phyloP scores from a whole-genome alignment of 2,888 invertebrate species.

The Drosophila ustulata region DNA sequence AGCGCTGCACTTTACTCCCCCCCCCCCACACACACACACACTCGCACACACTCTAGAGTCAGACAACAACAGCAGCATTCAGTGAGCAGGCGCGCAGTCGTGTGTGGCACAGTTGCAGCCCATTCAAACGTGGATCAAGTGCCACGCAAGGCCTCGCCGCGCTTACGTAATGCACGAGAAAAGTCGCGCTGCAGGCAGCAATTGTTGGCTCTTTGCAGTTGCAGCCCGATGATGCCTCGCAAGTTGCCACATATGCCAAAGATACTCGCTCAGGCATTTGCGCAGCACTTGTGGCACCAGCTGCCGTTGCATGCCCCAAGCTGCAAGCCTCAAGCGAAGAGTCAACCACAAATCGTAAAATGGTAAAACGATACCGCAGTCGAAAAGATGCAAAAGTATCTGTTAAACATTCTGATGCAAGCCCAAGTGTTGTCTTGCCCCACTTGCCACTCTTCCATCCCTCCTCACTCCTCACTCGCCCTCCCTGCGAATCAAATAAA shows the following conservation, averaged over 20 bases:
- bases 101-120: constrained; percentile 66
- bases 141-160: constrained; percentile 36
- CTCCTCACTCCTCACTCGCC: not conserved
- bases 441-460: not conserved
- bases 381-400: constrained; percentile 27
- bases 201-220: constrained; percentile 18
- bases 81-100: constrained; percentile 35
- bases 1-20: constrained; percentile 67
- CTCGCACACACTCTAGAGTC: constrained; percentile 7
- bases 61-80: constrained; percentile 31
- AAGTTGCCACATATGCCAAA: constrained; percentile 66
- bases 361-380: constrained; percentile 56
- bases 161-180: constrained; percentile 74
- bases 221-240: constrained; percentile 13
- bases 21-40: constrained; percentile 13
- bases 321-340: constrained; percentile 21
- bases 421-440: constrained; percentile 17
- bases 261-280: constrained; percentile 42
- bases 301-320: constrained; percentile 40
- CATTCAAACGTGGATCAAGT: constrained; percentile 46
- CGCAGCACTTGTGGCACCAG: constrained; percentile 55
- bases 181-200: constrained; percentile 71
- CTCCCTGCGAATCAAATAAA: constrained; percentile 25
- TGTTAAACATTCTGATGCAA: constrained; percentile 27
- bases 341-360: constrained; percentile 55